phyloP scores from a whole-genome alignment of 2,888 invertebrate genomes.

The Adelognathus sp. region DNA sequence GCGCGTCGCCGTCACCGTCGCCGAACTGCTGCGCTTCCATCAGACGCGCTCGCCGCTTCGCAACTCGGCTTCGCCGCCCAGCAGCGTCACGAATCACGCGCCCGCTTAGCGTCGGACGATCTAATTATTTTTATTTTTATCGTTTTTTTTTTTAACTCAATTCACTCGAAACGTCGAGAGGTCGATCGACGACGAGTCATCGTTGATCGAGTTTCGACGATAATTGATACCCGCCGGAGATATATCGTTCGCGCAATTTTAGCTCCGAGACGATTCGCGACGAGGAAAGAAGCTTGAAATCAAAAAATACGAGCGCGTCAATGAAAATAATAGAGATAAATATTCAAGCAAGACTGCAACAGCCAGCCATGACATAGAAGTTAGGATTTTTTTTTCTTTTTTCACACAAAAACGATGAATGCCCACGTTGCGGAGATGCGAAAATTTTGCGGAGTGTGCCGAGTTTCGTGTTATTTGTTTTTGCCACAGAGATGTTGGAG shows the following conservation, averaged over 20 bases:
- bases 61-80: conserved; percentile 66
- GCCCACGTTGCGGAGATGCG: conserved; percentile 7
- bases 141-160: background rate
- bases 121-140: conserved; percentile 54
- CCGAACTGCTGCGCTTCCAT: conserved; percentile 89
- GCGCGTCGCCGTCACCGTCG: conserved; percentile 94
- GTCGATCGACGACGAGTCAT: conserved; percentile 5
- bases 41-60: conserved; percentile 80
- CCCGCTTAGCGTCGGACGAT: conserved; percentile 73
- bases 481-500: background rate
- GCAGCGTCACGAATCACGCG: conserved; percentile 71
- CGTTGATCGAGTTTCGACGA: conserved; percentile 10
- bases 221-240: background rate
- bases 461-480: conserved; percentile 13
- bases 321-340: background rate
- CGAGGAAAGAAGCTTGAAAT: conserved; percentile 13
- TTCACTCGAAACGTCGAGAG: background rate
- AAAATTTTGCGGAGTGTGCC: conserved; percentile 5
- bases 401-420: conserved; percentile 25
- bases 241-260: background rate
- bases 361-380: conserved; percentile 38
- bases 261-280: background rate
- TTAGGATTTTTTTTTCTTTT: conserved; percentile 16
- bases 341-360: conserved; percentile 20
- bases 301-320: conserved; percentile 31